Conservation (phyloP, 2,888 invertebrate genomes). For the Anthrax anthrax region DNA sequence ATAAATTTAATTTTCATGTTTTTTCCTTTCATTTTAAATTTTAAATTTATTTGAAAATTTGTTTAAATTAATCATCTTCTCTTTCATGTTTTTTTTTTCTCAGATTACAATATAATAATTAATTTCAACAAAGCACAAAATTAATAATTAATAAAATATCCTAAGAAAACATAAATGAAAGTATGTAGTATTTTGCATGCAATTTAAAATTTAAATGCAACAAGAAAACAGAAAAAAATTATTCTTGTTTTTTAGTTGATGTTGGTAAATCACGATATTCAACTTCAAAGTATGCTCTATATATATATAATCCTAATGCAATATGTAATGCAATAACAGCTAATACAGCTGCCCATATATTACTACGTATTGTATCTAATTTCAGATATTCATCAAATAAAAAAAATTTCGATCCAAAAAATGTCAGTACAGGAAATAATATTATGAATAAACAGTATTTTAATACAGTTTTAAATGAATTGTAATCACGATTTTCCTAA, state of each 20-base stretch:
- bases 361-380: slow-evolving; percentile 45
- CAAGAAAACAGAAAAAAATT: too few species aligned
- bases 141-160: too few species aligned
- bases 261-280: slow-evolving; percentile 18
- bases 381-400: slow-evolving; percentile 52
- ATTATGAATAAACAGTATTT: slow-evolving; percentile 64
- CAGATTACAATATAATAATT: too few species aligned
- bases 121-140: too few species aligned
- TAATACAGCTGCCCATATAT: slow-evolving; percentile 63
- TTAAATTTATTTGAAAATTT: too few species aligned
- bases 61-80: too few species aligned
- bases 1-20: too few species aligned
- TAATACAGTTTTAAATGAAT: slow-evolving; percentile 60
- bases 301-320: slow-evolving; percentile 64
- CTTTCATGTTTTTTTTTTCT: too few species aligned
- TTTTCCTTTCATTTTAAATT: too few species aligned
- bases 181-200: too few species aligned
- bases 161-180: too few species aligned
- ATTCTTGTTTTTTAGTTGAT: slow-evolving; percentile 3
- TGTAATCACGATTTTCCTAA: slow-evolving; percentile 43
- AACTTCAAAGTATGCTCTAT: slow-evolving; percentile 53
- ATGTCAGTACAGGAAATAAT: slow-evolving; percentile 57
- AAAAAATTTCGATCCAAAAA: slow-evolving; percentile 53
- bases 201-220: too few species aligned
- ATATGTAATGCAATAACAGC: slow-evolving; percentile 62